phyloP scores from a whole-genome alignment of 2,113 vertebrate genomes.

The Microtus ochrogaster region DNA sequence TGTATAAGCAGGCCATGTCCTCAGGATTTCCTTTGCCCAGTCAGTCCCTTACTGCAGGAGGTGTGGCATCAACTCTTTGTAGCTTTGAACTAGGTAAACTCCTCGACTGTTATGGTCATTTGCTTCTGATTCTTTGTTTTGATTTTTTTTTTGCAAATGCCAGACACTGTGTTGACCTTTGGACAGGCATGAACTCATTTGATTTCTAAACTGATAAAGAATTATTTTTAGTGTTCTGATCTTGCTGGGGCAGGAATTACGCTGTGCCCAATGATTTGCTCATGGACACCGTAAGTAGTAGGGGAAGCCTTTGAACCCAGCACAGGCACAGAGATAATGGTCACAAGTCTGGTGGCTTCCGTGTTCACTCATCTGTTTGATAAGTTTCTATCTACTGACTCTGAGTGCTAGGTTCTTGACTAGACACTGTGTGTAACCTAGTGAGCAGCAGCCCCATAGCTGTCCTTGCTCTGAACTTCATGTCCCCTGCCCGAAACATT shows the following conservation, averaged over 20 bases:
- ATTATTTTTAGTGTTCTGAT: background rate
- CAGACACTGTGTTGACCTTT: background rate
- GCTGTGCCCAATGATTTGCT: background rate
- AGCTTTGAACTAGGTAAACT: background rate
- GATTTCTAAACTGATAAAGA: background rate
- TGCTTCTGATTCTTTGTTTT: background rate
- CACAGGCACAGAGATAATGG: background rate
- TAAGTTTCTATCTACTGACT: background rate
- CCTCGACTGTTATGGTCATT: rapidly evolving
- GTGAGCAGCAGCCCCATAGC: background rate
- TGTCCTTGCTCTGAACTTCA: background rate
- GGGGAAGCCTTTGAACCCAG: background rate
- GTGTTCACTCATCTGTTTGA: background rate
- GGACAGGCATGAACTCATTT: background rate
- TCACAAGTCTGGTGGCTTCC: background rate
- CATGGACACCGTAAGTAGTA: background rate
- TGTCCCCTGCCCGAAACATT: background rate
- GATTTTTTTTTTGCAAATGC: background rate
- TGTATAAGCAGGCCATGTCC: background rate
- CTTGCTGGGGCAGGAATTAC: background rate
- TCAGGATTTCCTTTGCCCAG: background rate
- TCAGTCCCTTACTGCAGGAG: background rate
- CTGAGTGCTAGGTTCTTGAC: background rate
- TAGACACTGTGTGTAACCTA: background rate
- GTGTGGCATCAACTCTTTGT: background rate